Evolutionary conservation across 2,113 vertebrate species (phyloP).

Genomic region (Hippocampus abdominalis): DNA sequence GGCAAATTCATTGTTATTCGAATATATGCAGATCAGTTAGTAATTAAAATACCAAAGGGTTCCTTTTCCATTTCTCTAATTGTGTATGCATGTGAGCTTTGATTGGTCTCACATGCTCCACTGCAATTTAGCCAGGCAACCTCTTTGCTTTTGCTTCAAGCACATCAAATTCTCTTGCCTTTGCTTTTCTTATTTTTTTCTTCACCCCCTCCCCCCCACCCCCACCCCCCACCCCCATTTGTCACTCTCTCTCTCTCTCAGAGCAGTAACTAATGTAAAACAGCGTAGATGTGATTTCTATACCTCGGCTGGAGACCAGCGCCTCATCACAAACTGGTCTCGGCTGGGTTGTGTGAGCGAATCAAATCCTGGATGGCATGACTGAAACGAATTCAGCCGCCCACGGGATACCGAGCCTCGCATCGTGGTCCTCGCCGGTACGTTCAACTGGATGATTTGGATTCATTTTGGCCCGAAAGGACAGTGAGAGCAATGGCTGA

Average conservation of each 20-base stretch:
- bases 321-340: constrained; percentile 65
- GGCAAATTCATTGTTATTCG: constrained; percentile 32
- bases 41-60: constrained; percentile 54
- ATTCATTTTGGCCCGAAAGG: constrained; percentile 42
- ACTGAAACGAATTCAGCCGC: constrained; percentile 55
- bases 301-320: constrained; percentile 61
- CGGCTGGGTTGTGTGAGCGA: constrained; percentile 55
- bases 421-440: constrained; percentile 38
- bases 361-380: constrained; percentile 57
- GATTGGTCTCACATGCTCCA: constrained; percentile 54
- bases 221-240: not conserved
- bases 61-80: constrained; percentile 9
- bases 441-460: constrained; percentile 50
- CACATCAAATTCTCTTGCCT: constrained; percentile 32
- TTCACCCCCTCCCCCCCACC: not conserved
- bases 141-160: constrained; percentile 40
- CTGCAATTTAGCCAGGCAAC: constrained; percentile 53
- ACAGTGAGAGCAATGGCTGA: not conserved
- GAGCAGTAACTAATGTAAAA: constrained; percentile 54
- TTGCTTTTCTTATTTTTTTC: constrained; percentile 26
- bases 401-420: constrained; percentile 43
- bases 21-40: constrained; percentile 42
- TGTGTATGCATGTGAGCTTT: constrained; percentile 33
- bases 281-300: constrained; percentile 63
- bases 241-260: constrained; percentile 28